Conservation (phyloP, 2,797 vertebrate species). For the Gobio occitaniae region DNA sequence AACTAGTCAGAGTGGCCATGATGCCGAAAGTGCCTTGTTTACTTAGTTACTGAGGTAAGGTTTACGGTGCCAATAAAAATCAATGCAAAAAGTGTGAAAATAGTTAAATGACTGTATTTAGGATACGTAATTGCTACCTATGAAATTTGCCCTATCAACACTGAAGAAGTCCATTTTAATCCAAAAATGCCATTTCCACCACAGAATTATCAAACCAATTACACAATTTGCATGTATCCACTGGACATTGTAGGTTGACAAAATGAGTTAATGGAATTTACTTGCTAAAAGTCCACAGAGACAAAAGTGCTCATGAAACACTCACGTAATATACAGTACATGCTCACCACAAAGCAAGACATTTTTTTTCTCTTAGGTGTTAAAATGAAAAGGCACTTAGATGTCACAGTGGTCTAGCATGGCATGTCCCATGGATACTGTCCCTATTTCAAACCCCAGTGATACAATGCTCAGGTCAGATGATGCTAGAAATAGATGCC, state of each 20-base stretch:
- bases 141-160: too few relatives aligned
- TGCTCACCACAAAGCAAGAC: background rate
- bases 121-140: too few relatives aligned
- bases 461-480: slow-evolving; percentile 25
- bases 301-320: background rate
- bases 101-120: too few relatives aligned
- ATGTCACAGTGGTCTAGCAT: slow-evolving; percentile 22
- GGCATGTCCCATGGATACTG: slow-evolving; percentile 26
- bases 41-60: background rate
- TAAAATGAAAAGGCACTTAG: slow-evolving; percentile 22
- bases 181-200: background rate
- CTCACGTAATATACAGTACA: background rate
- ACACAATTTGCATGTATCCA: background rate
- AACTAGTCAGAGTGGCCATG: background rate
- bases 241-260: background rate
- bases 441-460: slow-evolving; percentile 38
- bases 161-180: background rate
- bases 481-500: slow-evolving; percentile 39
- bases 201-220: background rate
- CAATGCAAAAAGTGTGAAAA: background rate
- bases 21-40: background rate
- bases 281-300: background rate
- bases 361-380: background rate
- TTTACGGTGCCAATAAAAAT: background rate
- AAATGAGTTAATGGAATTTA: background rate